Evolutionary conservation across 2,113 vertebrate species (phyloP).

Genomic region (Enhydra lutris): DNA sequence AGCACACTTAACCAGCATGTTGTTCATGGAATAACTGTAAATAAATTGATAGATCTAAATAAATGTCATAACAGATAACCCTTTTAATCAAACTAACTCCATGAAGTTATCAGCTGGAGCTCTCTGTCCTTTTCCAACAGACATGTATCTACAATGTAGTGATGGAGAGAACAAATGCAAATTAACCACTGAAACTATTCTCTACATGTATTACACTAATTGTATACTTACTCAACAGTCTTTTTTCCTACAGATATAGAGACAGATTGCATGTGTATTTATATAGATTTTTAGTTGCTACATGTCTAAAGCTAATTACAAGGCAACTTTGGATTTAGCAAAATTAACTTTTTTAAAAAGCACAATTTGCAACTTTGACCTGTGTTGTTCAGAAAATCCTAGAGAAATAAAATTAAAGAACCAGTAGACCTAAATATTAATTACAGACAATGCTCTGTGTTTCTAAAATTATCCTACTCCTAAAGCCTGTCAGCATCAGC

Average conservation of each 20-base stretch:
- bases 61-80: conserved; percentile 44
- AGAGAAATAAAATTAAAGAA: neutral
- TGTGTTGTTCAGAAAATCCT: neutral
- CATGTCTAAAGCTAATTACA: neutral
- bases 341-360: neutral
- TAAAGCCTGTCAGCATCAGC: neutral
- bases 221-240: neutral
- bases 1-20: neutral
- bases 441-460: neutral
- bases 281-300: neutral
- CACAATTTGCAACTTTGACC: neutral
- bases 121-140: conserved; percentile 71
- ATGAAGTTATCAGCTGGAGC: conserved; percentile 73
- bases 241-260: neutral
- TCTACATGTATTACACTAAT: neutral
- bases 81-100: conserved; percentile 75
- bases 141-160: neutral
- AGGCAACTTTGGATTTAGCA: neutral
- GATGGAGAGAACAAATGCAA: neutral
- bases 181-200: neutral
- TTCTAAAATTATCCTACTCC: neutral
- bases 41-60: neutral
- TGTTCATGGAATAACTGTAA: neutral
- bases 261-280: neutral
- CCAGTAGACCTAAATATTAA: neutral